A percentile compares a stretch with the other conserved stretches of the same genome.
Conservation (phyloP, 2,797 vertebrate genomes). For the Buphagus erythrorhynchus region DNA sequence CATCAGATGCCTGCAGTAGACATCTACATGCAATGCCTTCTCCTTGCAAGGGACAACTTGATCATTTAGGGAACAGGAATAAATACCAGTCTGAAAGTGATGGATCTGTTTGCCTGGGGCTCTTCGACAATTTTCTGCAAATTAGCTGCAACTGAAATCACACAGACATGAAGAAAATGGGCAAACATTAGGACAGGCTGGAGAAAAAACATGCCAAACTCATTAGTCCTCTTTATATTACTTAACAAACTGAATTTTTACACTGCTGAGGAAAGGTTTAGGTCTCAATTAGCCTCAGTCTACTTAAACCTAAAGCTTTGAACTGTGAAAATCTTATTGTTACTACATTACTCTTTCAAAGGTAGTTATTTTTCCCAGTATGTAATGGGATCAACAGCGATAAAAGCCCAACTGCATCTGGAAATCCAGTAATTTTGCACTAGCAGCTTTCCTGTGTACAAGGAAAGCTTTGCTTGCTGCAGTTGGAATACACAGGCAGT, state of each 20-base stretch:
- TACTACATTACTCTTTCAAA: background rate
- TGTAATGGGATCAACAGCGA: background rate
- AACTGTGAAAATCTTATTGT: background rate
- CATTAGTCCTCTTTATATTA: background rate
- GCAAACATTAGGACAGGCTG: constrained; percentile 16
- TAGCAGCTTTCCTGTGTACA: background rate
- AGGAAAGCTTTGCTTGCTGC: background rate
- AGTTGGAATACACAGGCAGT: background rate
- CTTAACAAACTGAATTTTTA: background rate
- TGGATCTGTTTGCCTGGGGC: constrained; percentile 92
- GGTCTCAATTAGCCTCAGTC: background rate
- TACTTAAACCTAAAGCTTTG: background rate
- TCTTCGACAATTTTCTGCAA: constrained; percentile 99
- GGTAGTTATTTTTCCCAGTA: background rate
- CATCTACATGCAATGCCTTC: background rate
- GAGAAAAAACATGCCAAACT: background rate
- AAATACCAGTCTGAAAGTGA: constrained; percentile 98
- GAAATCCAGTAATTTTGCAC: background rate
- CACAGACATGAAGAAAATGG: constrained; percentile 34
- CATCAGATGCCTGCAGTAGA: background rate
- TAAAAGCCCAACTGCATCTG: background rate
- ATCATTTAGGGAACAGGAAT: constrained; percentile 21
- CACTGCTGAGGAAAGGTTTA: background rate
- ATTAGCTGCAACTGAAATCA: constrained; percentile 94
- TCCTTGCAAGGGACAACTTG: background rate